Evolutionary conservation across 2,113 vertebrate species (phyloP), one percentile per base, ranked within the genome.

Genomic region (Empidonax alnorum): DNA sequence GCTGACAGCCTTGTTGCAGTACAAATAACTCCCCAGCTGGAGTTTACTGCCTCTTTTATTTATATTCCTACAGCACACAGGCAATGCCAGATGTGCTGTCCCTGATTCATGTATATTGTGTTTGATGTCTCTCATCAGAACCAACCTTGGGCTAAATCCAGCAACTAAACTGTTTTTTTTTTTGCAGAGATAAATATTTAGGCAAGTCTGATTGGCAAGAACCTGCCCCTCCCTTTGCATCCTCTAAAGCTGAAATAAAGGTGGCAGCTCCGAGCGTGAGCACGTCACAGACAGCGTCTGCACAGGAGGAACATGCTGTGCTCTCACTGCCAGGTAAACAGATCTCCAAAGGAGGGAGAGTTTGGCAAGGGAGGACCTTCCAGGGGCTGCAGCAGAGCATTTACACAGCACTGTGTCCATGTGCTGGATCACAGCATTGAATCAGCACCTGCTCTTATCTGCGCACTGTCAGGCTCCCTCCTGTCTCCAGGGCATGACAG

Each of bases 21-120:
- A 76, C 84, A 52, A 55, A 55, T 4, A 90, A 12, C 72, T 49
- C 89, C 33, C 58, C 93, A 95, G 87, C 87, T 97, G 94, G 73
- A 41, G 56, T 37, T 81, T 22, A 19, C 63, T 67, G 87, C 61
- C 72, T 84, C 49, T 41, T 63, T 73, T 79, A 47, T 93, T 96
- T 77, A 1, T 73, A 14, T 58, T 65, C 74, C 79, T 65, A 0
- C 94, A 75, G 92, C 77, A 55, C 41, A 8, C 84, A 69, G 93
- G 61, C 88, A 46, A 12, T 52, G 68, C 93, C 96, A 97, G 90
- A 88, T 91, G 93, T 91, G 94, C 90, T 9, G 56, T 49, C 55
- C 82, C 87, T 44, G n/a, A 63, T 42, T 56, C 89, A 6, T 14
- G 23, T 7, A 8, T 19, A 25, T 49, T 50, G 67, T 59, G 47